phyloP scores from a whole-genome alignment of 2,888 invertebrate genomes.

The Sylvicola cinctus region DNA sequence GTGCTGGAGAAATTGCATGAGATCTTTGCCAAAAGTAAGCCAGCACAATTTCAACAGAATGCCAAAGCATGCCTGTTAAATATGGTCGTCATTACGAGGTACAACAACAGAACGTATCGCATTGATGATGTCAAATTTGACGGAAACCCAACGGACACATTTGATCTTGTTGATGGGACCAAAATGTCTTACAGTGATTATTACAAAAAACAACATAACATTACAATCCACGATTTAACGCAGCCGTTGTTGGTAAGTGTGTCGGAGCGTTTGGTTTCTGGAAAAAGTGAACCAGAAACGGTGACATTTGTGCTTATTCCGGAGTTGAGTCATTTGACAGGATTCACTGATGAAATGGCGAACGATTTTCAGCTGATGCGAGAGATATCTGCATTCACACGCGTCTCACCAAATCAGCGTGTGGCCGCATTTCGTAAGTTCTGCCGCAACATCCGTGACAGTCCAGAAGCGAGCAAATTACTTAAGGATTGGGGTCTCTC shows the following conservation, averaged over 20 bases:
- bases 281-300: constrained; percentile 21
- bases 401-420: constrained; percentile 61
- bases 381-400: constrained; percentile 56
- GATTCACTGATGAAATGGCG: constrained; percentile 67
- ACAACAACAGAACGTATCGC: constrained; percentile 76
- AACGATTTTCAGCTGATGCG: constrained; percentile 50
- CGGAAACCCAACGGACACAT: constrained; percentile 45
- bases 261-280: constrained; percentile 19
- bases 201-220: constrained; percentile 56
- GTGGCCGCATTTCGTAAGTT: constrained; percentile 45
- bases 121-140: constrained; percentile 72
- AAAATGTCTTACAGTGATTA: constrained; percentile 44
- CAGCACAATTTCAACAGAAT: too few species aligned
- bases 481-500: constrained; percentile 64
- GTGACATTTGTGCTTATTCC: constrained; percentile 49
- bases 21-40: too few species aligned
- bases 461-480: constrained; percentile 40
- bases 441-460: constrained; percentile 34
- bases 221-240: constrained; percentile 45
- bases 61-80: constrained; percentile 37
- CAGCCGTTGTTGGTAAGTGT: constrained; percentile 58
- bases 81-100: constrained; percentile 58
- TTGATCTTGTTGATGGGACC: constrained; percentile 34
- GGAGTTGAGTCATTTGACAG: constrained; percentile 75
- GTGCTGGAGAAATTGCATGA: constrained; percentile 39